These are phyloP conservation scores for Scaptomyza tumidula DNA, from an alignment of 2,888 invertebrate species.

Conservation along the genomic window DNA sequence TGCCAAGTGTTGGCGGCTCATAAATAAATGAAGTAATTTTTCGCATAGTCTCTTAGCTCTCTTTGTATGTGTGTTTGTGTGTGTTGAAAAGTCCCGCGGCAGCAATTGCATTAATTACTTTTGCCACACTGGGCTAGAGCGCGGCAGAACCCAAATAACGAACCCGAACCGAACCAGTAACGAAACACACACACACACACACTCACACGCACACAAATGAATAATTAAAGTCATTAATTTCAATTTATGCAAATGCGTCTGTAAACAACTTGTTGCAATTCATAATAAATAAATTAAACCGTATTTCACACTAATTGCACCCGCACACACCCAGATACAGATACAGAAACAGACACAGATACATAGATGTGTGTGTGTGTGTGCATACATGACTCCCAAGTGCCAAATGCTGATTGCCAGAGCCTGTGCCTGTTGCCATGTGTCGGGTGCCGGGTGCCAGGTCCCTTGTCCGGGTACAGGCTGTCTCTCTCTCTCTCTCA, in stretches of 20 bases:
- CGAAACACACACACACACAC: constrained; percentile 6
- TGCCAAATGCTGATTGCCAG: constrained; percentile 1
- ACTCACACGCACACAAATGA: constrained; percentile 55
- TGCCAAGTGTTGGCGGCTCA: constrained; percentile 74
- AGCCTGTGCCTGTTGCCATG: constrained; percentile 1
- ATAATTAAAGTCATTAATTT: constrained; percentile 80
- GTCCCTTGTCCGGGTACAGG: constrained; percentile 5
- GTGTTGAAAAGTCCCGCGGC: constrained; percentile 57
- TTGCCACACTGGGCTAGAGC: constrained; percentile 40
- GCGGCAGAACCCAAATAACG: constrained; percentile 12
- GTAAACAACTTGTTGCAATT: constrained; percentile 81
- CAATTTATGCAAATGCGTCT: constrained; percentile 81
- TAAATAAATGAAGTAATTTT: constrained; percentile 77
- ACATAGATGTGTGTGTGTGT: background rate
- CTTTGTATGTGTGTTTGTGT: background rate
- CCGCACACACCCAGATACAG: constrained; percentile 48
- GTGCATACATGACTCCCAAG: constrained; percentile 1
- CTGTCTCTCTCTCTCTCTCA: background rate
- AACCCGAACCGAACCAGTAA: constrained; percentile 16
- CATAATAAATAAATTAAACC: constrained; percentile 80
- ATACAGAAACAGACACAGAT: constrained; percentile 27
- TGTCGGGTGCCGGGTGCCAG: background rate
- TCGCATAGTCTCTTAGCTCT: constrained; percentile 37
- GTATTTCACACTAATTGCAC: constrained; percentile 81
- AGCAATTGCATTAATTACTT: constrained; percentile 73